These are phyloP conservation scores for Hyposoter dolosus DNA, from an alignment of 2,888 invertebrate genomes.

Conservation along the genomic window DNA sequence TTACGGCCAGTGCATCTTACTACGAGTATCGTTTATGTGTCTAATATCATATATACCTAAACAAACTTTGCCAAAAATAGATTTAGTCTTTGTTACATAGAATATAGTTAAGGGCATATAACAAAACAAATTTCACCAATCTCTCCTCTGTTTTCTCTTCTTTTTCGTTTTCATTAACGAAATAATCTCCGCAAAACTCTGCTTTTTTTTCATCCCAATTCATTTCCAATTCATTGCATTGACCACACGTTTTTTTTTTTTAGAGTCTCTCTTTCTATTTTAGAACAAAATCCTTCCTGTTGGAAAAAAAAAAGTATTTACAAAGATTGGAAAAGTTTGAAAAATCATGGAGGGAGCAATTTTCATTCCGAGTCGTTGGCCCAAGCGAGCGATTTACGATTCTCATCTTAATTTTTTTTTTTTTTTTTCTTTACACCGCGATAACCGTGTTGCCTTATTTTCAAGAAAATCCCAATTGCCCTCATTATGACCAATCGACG, in stretches of 20 bases:
- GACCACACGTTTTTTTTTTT: too few relatives aligned
- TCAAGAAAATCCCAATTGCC: neutral
- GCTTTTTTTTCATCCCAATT: slow-evolving; percentile 37
- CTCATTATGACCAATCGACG: slow-evolving; percentile 17
- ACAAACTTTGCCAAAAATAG: slow-evolving; percentile 85
- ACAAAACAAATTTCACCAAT: slow-evolving; percentile 75
- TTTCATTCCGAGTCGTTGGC: too few relatives aligned
- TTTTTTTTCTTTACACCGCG: neutral
- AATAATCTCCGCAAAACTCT: slow-evolving; percentile 28
- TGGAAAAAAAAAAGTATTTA: slow-evolving; percentile 33
- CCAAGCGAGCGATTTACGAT: too few relatives aligned
- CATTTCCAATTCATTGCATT: slow-evolving; percentile 1
- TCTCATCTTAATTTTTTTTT: slow-evolving; percentile 75
- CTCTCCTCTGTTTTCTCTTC: slow-evolving; percentile 71
- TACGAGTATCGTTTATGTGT: slow-evolving; percentile 81
- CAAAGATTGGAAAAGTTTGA: slow-evolving; percentile 40
- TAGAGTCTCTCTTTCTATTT: neutral
- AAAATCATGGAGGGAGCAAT: slow-evolving; percentile 67
- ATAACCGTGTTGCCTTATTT: neutral
- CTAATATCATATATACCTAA: slow-evolving; percentile 83
- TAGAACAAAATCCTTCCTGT: neutral
- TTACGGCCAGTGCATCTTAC: slow-evolving; percentile 84
- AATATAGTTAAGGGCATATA: slow-evolving; percentile 84
- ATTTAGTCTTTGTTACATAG: slow-evolving; percentile 84
- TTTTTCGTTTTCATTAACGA: slow-evolving; percentile 55